Evolutionary conservation across 2,113 vertebrate species (phyloP), one percentile per base, ranked within the genome.

Genomic region (Toxotes chatareus): DNA sequence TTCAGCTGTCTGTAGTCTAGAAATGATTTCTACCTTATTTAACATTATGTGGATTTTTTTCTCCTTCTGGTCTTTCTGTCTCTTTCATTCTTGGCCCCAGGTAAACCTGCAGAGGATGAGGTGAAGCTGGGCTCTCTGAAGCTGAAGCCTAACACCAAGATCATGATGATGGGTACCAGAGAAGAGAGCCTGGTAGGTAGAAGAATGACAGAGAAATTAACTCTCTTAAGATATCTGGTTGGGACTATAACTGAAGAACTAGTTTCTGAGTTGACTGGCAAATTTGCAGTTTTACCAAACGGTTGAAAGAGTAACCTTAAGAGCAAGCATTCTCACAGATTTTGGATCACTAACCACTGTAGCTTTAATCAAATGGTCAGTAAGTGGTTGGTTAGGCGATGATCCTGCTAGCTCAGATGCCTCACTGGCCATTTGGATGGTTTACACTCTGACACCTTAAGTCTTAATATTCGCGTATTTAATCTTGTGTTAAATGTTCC

Each of bases 141-240:
- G 93, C 92, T 99, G 84, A 99, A 99, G 94, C 98, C 98, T 77
- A 99, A 99, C 95, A 99, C 98, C 68, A 99, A 99, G 96, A 99
- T 99, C 86, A 99, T 99, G 98, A 99, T 99, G 98, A 99, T 99
- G 98, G 98, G 98, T 73, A 99, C 96, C 89, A 97, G 98, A 94
- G 98, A 99, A 84, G 98, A 99, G 92, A 97, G 97, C 92, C 95
- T 99, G 97, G 98, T 99, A 96, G 87, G 94, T 93, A 85, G 72
- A 42, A 17, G 46, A 7, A 14, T 14, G 32, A 12, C 19, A 55
- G 9, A 53, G 13, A 80, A 31, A 27, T 66, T 4, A 42, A 61
- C 21, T 31, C 36, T 44, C 7, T 16, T 47, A 0, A 51, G 1
- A 38, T n/a, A 47, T 49, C 44, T 70, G 21, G 2, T 17, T 56